Evolutionary conservation across 2,888 invertebrate species (phyloP), one percentile per base, ranked within the genome.

Genomic region (Agrotis clavis): DNA sequence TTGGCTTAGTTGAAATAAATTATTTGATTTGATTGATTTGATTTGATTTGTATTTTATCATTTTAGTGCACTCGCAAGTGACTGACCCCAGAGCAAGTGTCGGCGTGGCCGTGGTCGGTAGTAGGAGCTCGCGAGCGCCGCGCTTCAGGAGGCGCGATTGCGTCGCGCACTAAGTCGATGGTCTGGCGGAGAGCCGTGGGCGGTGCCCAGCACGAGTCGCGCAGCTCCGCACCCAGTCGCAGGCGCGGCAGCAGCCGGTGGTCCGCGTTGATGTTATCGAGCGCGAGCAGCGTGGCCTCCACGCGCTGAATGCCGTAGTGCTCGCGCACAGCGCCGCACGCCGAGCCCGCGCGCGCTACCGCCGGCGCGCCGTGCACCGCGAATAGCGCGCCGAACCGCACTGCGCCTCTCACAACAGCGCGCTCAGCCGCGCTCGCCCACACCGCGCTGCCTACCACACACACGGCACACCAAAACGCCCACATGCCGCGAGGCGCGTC

Each of bases 141-240:
- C 70, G 77, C 48, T 74, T 78, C 62, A 72, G 71, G 96, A 4
- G 96, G 85, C 5, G 87, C 95, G 83, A 97, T 97, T 54, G 97
- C 97, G 89, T 97, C 97, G 61, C 98, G 96, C 83, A 98, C 97
- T 86, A 98, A 97, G 92, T 98, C 97, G 79, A 98, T 97, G 89
- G 97, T 97, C 92, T 98, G 98, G 87, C 98, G 98, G 79, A 98
- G 95, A 47, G 98, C 98, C 6, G 98, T 97, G 19, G 98, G 97
- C 4, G 98, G 97, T 87, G 98, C 98, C 98, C 98, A 98, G 92
- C 98, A 98, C 35, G 98, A 98, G 93, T 98, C 98, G 4, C 98
- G 95, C 76, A 98, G 97, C 91, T 98, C 98, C 69, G 98, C 97
- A 41, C 98, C 98, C 59, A 97, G 89, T 57, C 90, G 93, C 71